A percentile compares a stretch with the other conserved stretches of the same genome.
Evolutionary conservation across 2,113 vertebrate species (phyloP).

Genomic region (Eurystomus gularis): DNA sequence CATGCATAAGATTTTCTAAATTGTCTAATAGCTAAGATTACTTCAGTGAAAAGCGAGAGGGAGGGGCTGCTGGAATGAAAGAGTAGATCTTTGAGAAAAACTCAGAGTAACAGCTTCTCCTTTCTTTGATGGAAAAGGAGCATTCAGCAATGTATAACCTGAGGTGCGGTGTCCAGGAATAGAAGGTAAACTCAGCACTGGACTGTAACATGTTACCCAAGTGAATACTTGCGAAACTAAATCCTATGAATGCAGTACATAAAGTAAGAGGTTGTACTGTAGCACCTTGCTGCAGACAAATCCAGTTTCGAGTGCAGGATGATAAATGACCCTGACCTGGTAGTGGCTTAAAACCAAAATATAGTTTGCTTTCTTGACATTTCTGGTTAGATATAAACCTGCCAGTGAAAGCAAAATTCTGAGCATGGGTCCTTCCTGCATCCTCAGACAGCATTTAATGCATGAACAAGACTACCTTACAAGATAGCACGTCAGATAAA

Average conservation of each 20-base stretch:
- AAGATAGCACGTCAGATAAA: not conserved
- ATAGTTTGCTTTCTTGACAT: not conserved
- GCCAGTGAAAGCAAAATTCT: not conserved
- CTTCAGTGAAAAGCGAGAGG: not conserved
- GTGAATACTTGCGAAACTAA: not conserved
- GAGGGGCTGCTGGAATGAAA: not conserved
- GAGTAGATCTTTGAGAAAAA: not conserved
- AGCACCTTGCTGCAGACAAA: not conserved
- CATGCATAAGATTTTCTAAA: not conserved
- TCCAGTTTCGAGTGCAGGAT: not conserved
- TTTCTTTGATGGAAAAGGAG: not conserved
- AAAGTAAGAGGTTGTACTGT: not conserved
- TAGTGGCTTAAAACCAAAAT: not conserved
- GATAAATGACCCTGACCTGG: not conserved
- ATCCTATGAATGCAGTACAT: not conserved
- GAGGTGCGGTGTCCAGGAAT: not conserved
- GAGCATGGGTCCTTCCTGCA: accelerated
- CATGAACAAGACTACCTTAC: not conserved
- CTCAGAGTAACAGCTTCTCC: not conserved
- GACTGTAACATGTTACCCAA: not conserved
- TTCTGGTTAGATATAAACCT: not conserved
- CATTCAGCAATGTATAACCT: not conserved
- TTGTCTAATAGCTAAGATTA: not conserved
- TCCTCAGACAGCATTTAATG: not conserved
- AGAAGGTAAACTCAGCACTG: not conserved